Evolutionary conservation across 2,888 invertebrate genomes (phyloP), one percentile per base, ranked within the genome.

Genomic region (Pelosia muscerda): DNA sequence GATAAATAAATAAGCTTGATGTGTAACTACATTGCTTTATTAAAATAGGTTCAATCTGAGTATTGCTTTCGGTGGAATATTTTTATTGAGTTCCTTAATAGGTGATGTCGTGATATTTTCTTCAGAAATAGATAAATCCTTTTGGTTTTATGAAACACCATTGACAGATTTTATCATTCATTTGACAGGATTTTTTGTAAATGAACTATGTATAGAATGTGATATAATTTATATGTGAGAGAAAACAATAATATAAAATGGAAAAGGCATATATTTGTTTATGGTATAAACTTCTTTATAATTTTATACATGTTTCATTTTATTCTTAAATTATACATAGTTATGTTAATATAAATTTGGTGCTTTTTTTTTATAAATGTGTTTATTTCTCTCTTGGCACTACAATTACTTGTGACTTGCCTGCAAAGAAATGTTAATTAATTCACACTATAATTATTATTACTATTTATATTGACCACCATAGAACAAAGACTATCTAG

Each of bases 341-440:
- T 72, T 64, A 11, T 38, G 11, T 31, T 68, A 68, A 59, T 71
- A 71, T 22, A 75, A 25, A 34, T 31, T 56, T 66, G 57, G 15
- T 61, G 56, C 15, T 60, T 34, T n/a, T 60, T 56, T 61, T 54
- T 15, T 2, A 28, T 15, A 42, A 55, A 9, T 69, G 55, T 72
- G 63, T 71, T 81, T 83, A 71, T 81, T 87, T 79, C 76, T 90
- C 86, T 42, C 88, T 73, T 58, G 92, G 92, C 42, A 92, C 89
- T 66, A 90, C 76, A 72, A 92, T 91, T 10, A 88, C 67, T 15
- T 81, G 72, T 64, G 74, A 77, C 69, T 79, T 84, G 56, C 81
- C 92, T 89, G 84, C 13, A 79, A 82, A 73, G 75, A 83, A 28
- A 66, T 49, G 49, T n/a, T 49, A 62, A 70, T 63, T 57, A 34